Base-by-base conservation (phyloP, 2,113 vertebrate genomes). In the Procavia capensis region DNA sequence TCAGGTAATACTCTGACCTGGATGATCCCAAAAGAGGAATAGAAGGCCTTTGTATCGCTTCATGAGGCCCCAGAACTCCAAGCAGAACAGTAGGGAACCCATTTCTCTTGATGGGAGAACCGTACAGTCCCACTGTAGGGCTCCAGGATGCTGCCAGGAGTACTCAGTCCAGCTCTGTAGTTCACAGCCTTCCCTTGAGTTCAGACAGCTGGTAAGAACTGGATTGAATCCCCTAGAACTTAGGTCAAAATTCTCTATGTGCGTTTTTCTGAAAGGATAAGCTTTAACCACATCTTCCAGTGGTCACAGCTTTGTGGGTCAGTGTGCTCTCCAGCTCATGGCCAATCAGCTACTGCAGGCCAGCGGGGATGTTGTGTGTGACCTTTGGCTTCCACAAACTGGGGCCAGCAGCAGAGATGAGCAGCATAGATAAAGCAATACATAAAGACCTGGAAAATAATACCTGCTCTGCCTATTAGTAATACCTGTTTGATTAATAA, bases 361-460 rank as follows among this genome's bases (percentile, higher is more conserved):
- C 43, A 20, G 36, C 11, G 24, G 19, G 41, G 29, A 5, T 19
- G 8, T 9, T 5, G 17, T 25, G 17, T 25, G 43, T 4, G 7
- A 4, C 11, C 1, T 16, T 22, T n/a, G 27, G 24, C 47, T 3
- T 2, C 29, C 25, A 27, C 5, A 41, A 88, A 25, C 20, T 17
- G 11, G 6, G 17, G 74, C 66, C 27, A 6, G 5, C 16, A 2
- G 8, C 22, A 4, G 27, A 70, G 29, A 31, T n/a, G 7, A 68
- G 43, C 16, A 25, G 1, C 27, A 6, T 20, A 17, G 47, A 22
- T 14, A 34, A 50, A 57, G 1, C 0, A 0, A 70, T 57, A 7
- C 41, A 59, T 45, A 57, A 31, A 57, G 47, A 54, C 22, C 68
- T 9, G 25, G 22, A 31, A 14, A 17, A 47, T 14, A 29, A 36